phyloP scores from a whole-genome alignment of 2,113 vertebrate species.

The Columbina picui region DNA sequence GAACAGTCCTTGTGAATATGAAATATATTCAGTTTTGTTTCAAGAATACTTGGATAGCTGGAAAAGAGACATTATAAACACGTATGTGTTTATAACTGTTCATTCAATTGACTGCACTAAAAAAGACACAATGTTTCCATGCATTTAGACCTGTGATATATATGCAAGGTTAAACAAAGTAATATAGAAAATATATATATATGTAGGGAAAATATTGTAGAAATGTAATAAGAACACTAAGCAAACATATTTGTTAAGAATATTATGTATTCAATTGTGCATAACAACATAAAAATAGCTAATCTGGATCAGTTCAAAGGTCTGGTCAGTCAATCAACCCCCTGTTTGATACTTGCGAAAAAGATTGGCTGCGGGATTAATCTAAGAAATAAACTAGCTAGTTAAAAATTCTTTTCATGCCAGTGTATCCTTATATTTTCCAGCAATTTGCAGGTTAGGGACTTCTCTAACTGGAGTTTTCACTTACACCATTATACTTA shows the following conservation, averaged over 20 bases:
- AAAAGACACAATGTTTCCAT: background rate
- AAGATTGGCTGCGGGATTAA: background rate
- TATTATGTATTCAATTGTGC: background rate
- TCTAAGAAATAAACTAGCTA: background rate
- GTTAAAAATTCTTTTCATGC: background rate
- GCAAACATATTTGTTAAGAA: background rate
- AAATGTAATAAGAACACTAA: background rate
- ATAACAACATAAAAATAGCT: background rate
- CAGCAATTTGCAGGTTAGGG: background rate
- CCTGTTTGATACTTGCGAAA: background rate
- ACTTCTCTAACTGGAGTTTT: background rate
- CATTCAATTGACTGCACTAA: background rate
- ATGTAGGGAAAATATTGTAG: background rate
- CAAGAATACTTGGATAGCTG: background rate
- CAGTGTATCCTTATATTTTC: background rate
- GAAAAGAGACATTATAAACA: background rate
- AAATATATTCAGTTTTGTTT: background rate
- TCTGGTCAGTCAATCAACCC: background rate
- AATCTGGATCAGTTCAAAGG: background rate
- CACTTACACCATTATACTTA: background rate
- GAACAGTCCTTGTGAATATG: background rate
- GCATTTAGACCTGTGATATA: background rate
- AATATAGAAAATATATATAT: background rate
- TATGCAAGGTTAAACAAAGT: background rate
- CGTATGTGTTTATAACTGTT: background rate